Base-by-base conservation (phyloP, 2,797 vertebrate genomes). In the Erethizon dorsatum region DNA sequence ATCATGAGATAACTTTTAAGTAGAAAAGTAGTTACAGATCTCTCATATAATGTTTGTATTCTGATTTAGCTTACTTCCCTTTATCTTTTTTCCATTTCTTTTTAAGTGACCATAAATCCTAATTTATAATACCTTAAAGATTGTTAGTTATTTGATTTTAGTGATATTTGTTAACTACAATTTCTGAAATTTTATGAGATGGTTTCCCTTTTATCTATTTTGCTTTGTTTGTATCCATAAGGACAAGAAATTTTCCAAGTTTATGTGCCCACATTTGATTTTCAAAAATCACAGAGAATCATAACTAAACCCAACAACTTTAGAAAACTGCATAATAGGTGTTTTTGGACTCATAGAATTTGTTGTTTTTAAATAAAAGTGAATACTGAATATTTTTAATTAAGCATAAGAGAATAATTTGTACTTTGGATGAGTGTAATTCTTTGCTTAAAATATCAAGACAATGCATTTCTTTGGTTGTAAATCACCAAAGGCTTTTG, bases 391-490 rank as follows among this genome's bases (percentile, higher is more conserved):
- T 90, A n/a, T 96, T 89, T 97, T n/a, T 14, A 85, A 83, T 95
- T 85, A 96, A 59, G 22, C 90, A 95, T 59, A 33, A 97, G 52
- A 88, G 56, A 94, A 67, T 18, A 93, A 26, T 89, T 95, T 95
- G 1, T 97, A 93, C 93, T 4, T 15, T 78, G 69, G 88, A 10
- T 67, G 96, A 89, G 24, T 1, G 9, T 1, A 73, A 31, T 26
- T 71, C 45, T 94, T 9, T 95, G 37, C 88, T 88, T 26, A 65
- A 97, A 98, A 98, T 79, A 91, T 87, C 8, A 65, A 88, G 56
- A 92, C 5, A 93, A 75, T 57, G 12, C 14, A 63, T 91, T 18
- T 26, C 22, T 94, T 88, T 86, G 41, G 26, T 31, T 57, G 2
- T 54, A 82, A 82, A 95, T 80, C 24, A 37, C 65, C 45, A 67